Conservation (phyloP, 1,140 invertebrate genomes). For the Nautilus pompilius region DNA sequence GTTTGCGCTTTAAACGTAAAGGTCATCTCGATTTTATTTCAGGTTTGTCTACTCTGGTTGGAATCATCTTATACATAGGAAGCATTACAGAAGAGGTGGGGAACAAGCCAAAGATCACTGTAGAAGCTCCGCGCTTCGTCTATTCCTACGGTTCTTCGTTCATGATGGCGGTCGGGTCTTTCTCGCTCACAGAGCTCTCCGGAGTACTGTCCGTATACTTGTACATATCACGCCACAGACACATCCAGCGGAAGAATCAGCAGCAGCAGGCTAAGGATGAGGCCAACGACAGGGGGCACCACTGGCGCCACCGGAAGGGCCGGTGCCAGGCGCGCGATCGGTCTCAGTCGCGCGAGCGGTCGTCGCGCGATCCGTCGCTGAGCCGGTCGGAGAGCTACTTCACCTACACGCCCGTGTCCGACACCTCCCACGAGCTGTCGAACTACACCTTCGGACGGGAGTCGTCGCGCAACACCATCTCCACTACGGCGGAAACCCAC, state of each 20-base stretch:
- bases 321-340: conserved; percentile 35
- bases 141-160: conserved; percentile 53
- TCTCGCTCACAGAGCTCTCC: conserved; percentile 49
- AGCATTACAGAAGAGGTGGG: conserved; percentile 54
- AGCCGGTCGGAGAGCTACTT: conserved; percentile 51
- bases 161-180: conserved; percentile 52
- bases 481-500: conserved; percentile 50
- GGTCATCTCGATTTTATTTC: conserved; percentile 9
- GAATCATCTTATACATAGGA: conserved; percentile 53
- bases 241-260: conserved; percentile 47
- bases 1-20: no score
- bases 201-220: conserved; percentile 55
- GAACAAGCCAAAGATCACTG: conserved; percentile 43
- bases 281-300: conserved; percentile 6
- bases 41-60: conserved; percentile 50
- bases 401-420: conserved; percentile 52
- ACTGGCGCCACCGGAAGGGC: conserved; percentile 27
- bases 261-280: conserved; percentile 18
- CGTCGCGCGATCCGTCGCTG: conserved; percentile 43
- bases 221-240: conserved; percentile 52
- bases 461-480: conserved; percentile 47
- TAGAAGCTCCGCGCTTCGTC: conserved; percentile 42
- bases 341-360: conserved; percentile 40
- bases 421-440: conserved; percentile 50
- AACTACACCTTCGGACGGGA: conserved; percentile 50